Conservation (phyloP, 1,140 invertebrate genomes). For the Hyles euphorbiae region DNA sequence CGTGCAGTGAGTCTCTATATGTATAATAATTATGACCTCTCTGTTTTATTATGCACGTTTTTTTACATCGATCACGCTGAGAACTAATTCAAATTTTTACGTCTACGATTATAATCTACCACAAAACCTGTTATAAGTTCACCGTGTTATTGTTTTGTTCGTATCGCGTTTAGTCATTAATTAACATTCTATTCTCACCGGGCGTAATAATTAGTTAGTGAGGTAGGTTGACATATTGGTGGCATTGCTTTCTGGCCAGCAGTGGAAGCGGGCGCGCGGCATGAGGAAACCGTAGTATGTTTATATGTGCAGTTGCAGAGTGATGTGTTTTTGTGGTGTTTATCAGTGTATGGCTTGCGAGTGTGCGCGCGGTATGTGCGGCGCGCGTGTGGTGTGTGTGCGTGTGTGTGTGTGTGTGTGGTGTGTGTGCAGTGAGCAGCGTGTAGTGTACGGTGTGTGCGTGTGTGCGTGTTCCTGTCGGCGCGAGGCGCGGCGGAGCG, state of each 20-base stretch:
- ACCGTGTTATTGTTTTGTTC: constrained; percentile 5
- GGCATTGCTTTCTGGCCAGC: neutral
- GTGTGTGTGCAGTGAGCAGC: constrained; percentile 26
- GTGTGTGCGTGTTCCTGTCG: constrained; percentile 53
- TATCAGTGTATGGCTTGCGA: constrained; percentile 48
- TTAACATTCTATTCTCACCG: neutral
- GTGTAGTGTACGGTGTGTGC: constrained; percentile 24
- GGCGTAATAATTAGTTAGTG: constrained; percentile 2
- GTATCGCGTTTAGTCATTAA: constrained; percentile 14
- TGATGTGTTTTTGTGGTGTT: constrained; percentile 63
- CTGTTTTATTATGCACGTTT: constrained; percentile 22
- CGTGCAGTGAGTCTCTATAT: constrained; percentile 22
- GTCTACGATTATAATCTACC: constrained; percentile 9
- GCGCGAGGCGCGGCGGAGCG: constrained; percentile 24
- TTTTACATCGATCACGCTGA: constrained; percentile 4
- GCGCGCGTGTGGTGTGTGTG: constrained; percentile 26
- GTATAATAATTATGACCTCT: constrained; percentile 11
- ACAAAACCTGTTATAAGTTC: constrained; percentile 14
- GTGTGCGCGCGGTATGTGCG: constrained; percentile 33
- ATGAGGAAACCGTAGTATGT: constrained; percentile 42
- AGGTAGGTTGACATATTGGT: neutral
- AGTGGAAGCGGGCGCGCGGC: neutral
- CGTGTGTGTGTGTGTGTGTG: constrained; percentile 40
- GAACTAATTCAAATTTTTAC: constrained; percentile 9
- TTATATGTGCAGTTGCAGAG: constrained; percentile 55